Evolutionary conservation across 2,888 invertebrate species (phyloP).

Genomic region (Campoletis raptor): DNA sequence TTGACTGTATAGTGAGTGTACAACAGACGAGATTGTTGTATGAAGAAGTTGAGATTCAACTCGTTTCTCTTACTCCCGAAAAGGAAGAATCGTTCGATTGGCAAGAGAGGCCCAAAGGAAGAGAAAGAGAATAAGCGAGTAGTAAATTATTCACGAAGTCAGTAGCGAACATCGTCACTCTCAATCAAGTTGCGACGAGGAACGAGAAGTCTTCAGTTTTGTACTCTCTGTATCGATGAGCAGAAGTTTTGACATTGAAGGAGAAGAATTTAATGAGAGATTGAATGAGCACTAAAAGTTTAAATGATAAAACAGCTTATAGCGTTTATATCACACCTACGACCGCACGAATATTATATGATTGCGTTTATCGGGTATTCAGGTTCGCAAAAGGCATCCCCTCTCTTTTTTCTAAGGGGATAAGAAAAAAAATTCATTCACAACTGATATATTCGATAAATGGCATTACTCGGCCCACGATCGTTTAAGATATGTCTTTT

Average conservation of each 20-base stretch:
- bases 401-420: background rate
- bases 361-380: background rate
- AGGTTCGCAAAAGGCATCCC: background rate
- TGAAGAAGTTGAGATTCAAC: slow-evolving; percentile 16
- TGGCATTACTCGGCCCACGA: slow-evolving; percentile 26
- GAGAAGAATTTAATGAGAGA: slow-evolving; percentile 65
- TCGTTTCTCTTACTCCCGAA: slow-evolving; percentile 26
- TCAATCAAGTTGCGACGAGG: slow-evolving; percentile 75
- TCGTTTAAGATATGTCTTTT: slow-evolving; percentile 30
- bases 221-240: slow-evolving; percentile 45
- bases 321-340: background rate
- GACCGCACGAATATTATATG: background rate
- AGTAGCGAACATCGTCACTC: slow-evolving; percentile 76
- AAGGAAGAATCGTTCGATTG: slow-evolving; percentile 38
- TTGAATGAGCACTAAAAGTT: background rate
- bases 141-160: slow-evolving; percentile 77
- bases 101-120: slow-evolving; percentile 30
- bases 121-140: slow-evolving; percentile 50
- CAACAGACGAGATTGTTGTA: slow-evolving; percentile 31
- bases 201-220: slow-evolving; percentile 37
- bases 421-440: slow-evolving; percentile 24
- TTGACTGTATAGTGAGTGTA: background rate
- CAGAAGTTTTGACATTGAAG: slow-evolving; percentile 66
- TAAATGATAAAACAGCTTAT: background rate
- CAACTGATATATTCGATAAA: slow-evolving; percentile 27